Evolutionary conservation across 2,888 invertebrate genomes (phyloP).

Genomic region (Autographa gamma): DNA sequence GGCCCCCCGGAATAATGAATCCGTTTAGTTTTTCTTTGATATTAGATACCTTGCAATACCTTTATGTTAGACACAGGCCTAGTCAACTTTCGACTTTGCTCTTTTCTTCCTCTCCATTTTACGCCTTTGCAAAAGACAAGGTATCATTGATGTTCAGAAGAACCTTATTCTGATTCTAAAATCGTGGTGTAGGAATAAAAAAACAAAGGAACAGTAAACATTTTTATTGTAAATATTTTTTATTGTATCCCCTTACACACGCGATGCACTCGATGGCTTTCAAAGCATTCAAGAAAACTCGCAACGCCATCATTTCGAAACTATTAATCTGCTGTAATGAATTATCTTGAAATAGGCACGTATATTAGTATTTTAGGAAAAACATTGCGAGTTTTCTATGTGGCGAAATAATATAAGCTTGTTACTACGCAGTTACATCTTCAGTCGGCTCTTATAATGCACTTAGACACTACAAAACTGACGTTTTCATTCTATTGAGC

Average conservation of each 20-base stretch:
- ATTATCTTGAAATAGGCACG: constrained; percentile 65
- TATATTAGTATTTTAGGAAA: constrained; percentile 55
- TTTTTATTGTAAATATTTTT: constrained; percentile 88
- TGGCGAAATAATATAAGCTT: constrained; percentile 77
- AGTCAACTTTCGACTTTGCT: not conserved
- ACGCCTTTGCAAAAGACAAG: not conserved
- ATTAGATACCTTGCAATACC: too few species aligned
- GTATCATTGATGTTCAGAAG: not conserved
- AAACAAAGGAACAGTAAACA: constrained; percentile 85
- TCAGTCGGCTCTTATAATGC: constrained; percentile 82
- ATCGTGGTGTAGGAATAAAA: constrained; percentile 70
- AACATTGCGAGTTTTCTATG: constrained; percentile 73
- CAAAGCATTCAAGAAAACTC: constrained; percentile 74
- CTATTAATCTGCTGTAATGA: constrained; percentile 29
- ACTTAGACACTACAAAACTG: constrained; percentile 74
- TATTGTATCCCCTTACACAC: constrained; percentile 85
- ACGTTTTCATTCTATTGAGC: constrained; percentile 70
- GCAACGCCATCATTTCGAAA: constrained; percentile 61
- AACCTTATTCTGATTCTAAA: not conserved
- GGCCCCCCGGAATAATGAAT: too few species aligned
- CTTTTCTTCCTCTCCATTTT: not conserved
- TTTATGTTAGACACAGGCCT: not conserved
- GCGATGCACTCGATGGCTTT: constrained; percentile 79
- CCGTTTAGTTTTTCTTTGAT: too few species aligned
- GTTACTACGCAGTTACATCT: constrained; percentile 66